Evolutionary conservation across 1,140 invertebrate species (phyloP).

Genomic region (Chionoecetes opilio): DNA sequence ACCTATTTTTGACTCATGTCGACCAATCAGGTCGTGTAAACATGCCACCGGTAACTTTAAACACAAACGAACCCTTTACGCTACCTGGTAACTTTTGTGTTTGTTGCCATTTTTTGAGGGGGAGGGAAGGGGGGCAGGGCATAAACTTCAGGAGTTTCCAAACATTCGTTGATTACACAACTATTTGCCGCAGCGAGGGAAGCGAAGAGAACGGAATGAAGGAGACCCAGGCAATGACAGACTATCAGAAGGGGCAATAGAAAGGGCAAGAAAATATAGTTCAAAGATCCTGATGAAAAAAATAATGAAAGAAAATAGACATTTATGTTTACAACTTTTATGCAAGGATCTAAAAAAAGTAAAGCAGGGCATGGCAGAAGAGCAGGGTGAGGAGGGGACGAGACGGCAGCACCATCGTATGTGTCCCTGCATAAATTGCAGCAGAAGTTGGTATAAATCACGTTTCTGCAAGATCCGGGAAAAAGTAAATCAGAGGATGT

Average conservation of each 20-base stretch:
- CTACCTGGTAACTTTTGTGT: constrained; percentile 7
- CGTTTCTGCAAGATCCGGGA: too few relatives aligned
- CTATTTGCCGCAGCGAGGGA: neutral
- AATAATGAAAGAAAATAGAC: neutral
- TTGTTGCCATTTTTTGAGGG: constrained; percentile 15
- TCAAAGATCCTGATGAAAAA: neutral
- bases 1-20: too few relatives aligned
- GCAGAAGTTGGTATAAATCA: neutral
- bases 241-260: neutral
- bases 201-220: neutral
- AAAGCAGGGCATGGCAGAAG: neutral
- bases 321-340: neutral
- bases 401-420: neutral
- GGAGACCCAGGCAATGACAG: neutral
- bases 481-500: neutral
- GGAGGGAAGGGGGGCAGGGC: too few relatives aligned
- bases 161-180: neutral
- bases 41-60: neutral
- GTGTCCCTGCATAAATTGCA: neutral
- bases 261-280: neutral
- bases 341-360: neutral
- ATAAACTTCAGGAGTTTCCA: neutral
- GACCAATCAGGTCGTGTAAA: neutral
- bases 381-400: neutral
- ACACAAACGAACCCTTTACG: neutral